Evolutionary conservation across 2,113 vertebrate species (phyloP).

Genomic region (Irena cyanogastra): DNA sequence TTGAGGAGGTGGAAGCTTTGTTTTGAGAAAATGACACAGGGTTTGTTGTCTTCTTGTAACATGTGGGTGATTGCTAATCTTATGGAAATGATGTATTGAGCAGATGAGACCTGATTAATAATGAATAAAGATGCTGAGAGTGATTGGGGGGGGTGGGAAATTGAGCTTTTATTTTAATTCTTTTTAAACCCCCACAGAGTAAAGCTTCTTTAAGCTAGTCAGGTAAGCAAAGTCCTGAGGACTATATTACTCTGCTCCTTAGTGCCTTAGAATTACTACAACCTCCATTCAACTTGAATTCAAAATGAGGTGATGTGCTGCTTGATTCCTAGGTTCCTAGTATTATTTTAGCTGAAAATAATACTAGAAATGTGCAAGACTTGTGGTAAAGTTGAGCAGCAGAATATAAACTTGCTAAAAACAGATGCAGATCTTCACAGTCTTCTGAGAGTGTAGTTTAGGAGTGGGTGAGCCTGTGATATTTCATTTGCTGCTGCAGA

Average conservation of each 20-base stretch:
- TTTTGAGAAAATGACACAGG: not conserved
- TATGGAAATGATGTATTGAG: not conserved
- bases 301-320: not conserved
- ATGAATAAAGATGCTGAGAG: not conserved
- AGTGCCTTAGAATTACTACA: not conserved
- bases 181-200: not conserved
- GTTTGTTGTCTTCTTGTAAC: not conserved
- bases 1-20: not conserved
- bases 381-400: not conserved
- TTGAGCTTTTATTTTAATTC: not conserved
- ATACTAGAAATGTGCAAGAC: not conserved
- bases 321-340: not conserved
- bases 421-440: not conserved
- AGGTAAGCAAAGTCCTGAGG: not conserved
- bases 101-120: conserved; percentile 26
- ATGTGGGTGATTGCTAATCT: not conserved
- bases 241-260: not conserved
- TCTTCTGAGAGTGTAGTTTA: not conserved
- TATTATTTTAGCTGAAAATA: not conserved
- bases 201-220: not conserved
- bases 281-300: not conserved
- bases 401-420: not conserved
- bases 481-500: not conserved
- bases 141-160: not conserved
- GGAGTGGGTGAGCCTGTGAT: not conserved